These are phyloP conservation scores for Pandemis corylana DNA, from an alignment of 2,888 invertebrate species.

Conservation along the genomic window DNA sequence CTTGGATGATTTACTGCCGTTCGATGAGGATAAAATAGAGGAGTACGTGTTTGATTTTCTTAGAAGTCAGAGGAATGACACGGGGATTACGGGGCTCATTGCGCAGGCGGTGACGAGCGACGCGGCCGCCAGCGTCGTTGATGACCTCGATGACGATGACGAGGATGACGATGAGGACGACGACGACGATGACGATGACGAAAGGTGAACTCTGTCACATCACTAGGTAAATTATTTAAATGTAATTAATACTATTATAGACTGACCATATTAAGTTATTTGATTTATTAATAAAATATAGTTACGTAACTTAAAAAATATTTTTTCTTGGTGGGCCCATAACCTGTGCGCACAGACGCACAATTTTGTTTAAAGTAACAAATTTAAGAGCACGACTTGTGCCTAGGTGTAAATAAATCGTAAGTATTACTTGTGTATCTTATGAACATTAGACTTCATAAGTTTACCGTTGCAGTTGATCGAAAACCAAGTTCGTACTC, in stretches of 20 bases:
- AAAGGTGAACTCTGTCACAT: constrained; percentile 55
- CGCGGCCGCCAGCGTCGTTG: constrained; percentile 58
- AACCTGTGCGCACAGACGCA: background rate
- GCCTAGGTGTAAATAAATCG: too few relatives aligned
- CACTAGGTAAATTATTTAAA: constrained; percentile 37
- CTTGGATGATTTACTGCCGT: constrained; percentile 74
- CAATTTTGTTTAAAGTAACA: background rate
- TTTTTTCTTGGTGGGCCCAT: background rate
- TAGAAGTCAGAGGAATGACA: constrained; percentile 70
- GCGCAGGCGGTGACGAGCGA: constrained; percentile 74
- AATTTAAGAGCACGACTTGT: background rate
- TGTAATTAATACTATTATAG: constrained; percentile 32
- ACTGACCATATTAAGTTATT: constrained; percentile 41
- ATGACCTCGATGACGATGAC: constrained; percentile 65
- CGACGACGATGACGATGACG: constrained; percentile 51
- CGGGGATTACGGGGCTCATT: constrained; percentile 71
- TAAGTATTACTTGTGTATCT: too few relatives aligned
- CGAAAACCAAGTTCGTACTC: background rate
- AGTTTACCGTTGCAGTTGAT: background rate
- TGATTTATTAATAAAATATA: constrained; percentile 34
- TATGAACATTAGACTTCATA: background rate
- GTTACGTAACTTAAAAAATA: constrained; percentile 6
- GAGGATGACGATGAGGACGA: constrained; percentile 53
- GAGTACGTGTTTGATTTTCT: constrained; percentile 74
- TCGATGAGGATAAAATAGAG: constrained; percentile 75